These are phyloP conservation scores for Indicator maculatus DNA, from an alignment of 2,113 vertebrate genomes.

Conservation along the genomic window DNA sequence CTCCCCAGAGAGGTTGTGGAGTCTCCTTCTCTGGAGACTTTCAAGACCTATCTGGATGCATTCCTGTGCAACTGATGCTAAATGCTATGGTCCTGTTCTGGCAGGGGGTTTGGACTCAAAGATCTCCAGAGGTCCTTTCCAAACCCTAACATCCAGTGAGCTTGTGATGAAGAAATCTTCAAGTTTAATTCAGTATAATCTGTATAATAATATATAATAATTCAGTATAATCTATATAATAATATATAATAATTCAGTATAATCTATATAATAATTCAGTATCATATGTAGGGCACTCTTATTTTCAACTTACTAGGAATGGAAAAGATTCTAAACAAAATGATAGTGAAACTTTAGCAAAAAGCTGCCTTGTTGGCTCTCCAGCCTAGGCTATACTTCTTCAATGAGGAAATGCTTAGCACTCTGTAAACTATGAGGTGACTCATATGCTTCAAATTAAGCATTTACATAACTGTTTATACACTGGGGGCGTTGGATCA, in stretches of 20 bases:
- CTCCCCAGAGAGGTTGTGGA: no score
- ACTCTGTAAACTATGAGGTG: neutral
- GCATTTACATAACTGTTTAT: constrained; percentile 41
- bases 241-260: neutral
- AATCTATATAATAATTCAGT: neutral
- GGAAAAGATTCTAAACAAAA: neutral
- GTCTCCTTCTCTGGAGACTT: no score
- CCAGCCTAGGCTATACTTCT: neutral
- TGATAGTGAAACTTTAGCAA: neutral
- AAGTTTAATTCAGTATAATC: no score
- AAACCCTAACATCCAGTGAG: no score
- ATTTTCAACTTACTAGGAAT: neutral
- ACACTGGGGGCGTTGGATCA: neutral
- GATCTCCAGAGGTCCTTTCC: no score
- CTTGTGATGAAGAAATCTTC: no score
- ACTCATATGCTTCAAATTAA: constrained; percentile 39
- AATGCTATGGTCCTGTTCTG: no score
- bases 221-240: no score
- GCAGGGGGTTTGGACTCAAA: no score
- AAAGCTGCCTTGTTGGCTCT: neutral
- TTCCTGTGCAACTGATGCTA: no score
- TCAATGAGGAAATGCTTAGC: constrained; percentile 12
- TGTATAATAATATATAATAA: no score
- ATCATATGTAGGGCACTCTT: neutral
- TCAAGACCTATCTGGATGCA: no score